Evolutionary conservation across 2,113 vertebrate genomes (phyloP), one percentile per base, ranked within the genome.

Genomic region (Dipodomys stephensi): DNA sequence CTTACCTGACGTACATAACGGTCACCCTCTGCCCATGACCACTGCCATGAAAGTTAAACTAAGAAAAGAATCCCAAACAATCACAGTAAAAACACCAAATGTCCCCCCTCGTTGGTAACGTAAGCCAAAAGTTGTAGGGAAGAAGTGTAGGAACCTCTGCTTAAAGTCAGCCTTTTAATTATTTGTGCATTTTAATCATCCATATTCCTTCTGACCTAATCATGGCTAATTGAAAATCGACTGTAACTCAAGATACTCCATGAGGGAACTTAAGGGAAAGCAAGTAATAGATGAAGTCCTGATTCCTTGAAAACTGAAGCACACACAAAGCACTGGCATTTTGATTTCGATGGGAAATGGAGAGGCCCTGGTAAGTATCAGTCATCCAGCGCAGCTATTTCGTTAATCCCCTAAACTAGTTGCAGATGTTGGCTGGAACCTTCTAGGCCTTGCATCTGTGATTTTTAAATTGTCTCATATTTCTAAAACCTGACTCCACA

Each of bases 371-470:
- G 96, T 88, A 93, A 97, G 74, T 90, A 96, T 96, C 96, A 94
- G 80, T 91, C 94, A 94, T 90, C 88, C 93, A 93, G 93, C 92
- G 95, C 87, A 91, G 92, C 94, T 96, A 83, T 96, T 90, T 96
- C 74, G 94, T 94, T 96, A 95, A 97, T 95, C 95, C 94, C 46
- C 3, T 83, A 96, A 97, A 96, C 93, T 44, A 87, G 95, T 73
- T 97, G 89, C 97, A 97, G 96, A 97, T 97, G 96, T 97, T 92
- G 94, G 93, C 92, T 95, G 85, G 73, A 81, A 87, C 72, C 78
- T 57, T 74, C 90, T 39, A 86, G 67, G 80, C 82, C 92, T 85
- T 93, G 92, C 96, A 95, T 96, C 93, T 97, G 96, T 96, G 95
- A 96, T 96, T 97, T 97, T 79, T 78, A 97, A 97, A 95, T 71